phyloP scores from a whole-genome alignment of 2,888 invertebrate genomes.

The Vesta saturnalis region DNA sequence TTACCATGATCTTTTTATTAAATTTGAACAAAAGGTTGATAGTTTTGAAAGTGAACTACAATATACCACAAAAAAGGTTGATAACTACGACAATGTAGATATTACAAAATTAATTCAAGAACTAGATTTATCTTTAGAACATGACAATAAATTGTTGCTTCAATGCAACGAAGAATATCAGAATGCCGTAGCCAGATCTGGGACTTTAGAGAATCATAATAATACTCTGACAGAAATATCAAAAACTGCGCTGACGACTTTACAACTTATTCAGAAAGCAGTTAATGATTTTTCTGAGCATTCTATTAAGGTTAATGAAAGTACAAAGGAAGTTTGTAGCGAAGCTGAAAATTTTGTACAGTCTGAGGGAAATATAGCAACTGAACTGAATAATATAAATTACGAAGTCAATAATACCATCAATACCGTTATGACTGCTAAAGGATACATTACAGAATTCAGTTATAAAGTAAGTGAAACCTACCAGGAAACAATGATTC shows the following conservation, averaged over 20 bases:
- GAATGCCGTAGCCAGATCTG: constrained; percentile 78
- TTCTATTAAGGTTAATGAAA: not conserved
- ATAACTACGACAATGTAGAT: constrained; percentile 1
- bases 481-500: constrained; percentile 78
- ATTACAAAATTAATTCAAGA: not conserved
- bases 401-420: constrained; percentile 7
- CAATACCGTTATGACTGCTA: not conserved
- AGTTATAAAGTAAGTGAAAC: not conserved
- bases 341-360: constrained; percentile 10
- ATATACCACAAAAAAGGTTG: not conserved
- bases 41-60: not conserved
- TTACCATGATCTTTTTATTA: not conserved
- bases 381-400: constrained; percentile 3
- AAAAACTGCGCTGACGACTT: constrained; percentile 79
- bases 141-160: constrained; percentile 70
- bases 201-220: constrained; percentile 86
- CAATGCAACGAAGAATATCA: constrained; percentile 80
- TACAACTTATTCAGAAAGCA: constrained; percentile 72
- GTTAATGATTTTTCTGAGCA: not conserved
- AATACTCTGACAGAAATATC: constrained; percentile 87
- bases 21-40: not conserved
- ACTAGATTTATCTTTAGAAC: not conserved
- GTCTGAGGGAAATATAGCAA: not conserved
- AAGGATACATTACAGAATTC: not conserved
- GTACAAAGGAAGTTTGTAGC: constrained; percentile 23